These are phyloP conservation scores for Philopedon plagiatum DNA, from an alignment of 2,888 invertebrate genomes.

Conservation along the genomic window DNA sequence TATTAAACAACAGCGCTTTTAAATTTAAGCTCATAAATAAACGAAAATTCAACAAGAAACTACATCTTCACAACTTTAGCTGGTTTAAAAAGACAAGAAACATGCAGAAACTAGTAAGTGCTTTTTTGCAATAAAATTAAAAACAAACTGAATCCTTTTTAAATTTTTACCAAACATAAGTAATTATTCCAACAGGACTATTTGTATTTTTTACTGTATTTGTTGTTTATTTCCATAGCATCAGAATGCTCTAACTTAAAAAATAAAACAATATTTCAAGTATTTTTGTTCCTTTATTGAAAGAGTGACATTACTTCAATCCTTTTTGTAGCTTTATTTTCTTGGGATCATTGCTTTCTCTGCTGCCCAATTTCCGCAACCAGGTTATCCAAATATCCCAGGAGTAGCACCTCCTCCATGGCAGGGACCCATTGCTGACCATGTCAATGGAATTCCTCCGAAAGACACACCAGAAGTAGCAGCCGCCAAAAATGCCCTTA, in stretches of 20 bases:
- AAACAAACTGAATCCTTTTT: not conserved
- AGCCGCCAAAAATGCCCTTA: constrained; percentile 48
- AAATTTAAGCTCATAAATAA: not conserved
- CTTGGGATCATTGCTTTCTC: constrained; percentile 32
- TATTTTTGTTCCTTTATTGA: no score
- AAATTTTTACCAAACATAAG: no score
- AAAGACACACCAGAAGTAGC: constrained; percentile 58
- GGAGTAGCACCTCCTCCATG: constrained; percentile 48
- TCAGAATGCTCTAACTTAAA: no score
- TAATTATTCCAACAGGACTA: not conserved
- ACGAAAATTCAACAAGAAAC: not conserved
- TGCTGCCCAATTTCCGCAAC: constrained; percentile 33
- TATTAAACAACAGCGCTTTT: not conserved
- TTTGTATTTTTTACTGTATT: no score
- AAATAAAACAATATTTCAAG: no score
- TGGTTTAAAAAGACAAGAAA: not conserved
- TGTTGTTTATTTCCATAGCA: no score
- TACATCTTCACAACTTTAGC: not conserved
- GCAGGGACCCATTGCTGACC: constrained; percentile 54
- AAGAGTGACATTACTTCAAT: no score
- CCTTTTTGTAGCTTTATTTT: constrained; percentile 25
- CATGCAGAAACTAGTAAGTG: not conserved
- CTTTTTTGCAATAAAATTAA: not conserved
- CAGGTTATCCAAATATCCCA: constrained; percentile 19
- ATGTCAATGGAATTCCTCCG: constrained; percentile 53